Percentiles rank a stretch among this genome's conserved stretches.
phyloP scores from a whole-genome alignment of 37 sponge, comb jelly and placozoan species.

The Beroe forskalii region DNA sequence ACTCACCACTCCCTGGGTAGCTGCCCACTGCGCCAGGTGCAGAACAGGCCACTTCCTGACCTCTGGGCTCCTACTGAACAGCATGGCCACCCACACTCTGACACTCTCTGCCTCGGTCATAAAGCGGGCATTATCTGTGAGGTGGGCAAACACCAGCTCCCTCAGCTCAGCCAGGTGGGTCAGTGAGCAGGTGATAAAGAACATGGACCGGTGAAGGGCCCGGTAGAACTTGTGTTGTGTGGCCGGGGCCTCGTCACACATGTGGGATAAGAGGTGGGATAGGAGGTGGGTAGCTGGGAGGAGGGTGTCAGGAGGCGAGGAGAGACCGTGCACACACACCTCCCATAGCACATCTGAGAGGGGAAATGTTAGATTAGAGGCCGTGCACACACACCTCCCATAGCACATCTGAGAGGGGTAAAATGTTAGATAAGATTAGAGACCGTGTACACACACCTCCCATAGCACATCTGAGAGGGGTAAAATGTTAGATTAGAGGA shows the following conservation, averaged over 20 bases:
- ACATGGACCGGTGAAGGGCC: neutral
- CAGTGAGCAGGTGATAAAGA: neutral
- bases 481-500: too few species aligned
- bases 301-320: slow-evolving; percentile 13
- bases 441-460: too few species aligned
- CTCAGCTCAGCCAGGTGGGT: slow-evolving; percentile 16
- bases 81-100: slow-evolving; percentile 27
- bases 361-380: too few species aligned
- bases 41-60: slow-evolving; percentile 43
- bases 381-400: too few species aligned
- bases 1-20: slow-evolving; percentile 52
- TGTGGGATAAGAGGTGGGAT: slow-evolving; percentile 12
- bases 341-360: slow-evolving; percentile 63
- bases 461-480: too few species aligned
- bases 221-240: slow-evolving; percentile 18
- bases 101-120: slow-evolving; percentile 45
- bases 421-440: too few species aligned
- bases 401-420: too few species aligned
- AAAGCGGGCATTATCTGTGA: neutral
- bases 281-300: slow-evolving; percentile 16
- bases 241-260: neutral
- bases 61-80: neutral
- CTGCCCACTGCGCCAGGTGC: slow-evolving; percentile 18
- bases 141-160: neutral
- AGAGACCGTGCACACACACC: slow-evolving; percentile 55